These are phyloP conservation scores for Drosophila monieri DNA, from an alignment of 2,888 invertebrate species.

Conservation along the genomic window DNA sequence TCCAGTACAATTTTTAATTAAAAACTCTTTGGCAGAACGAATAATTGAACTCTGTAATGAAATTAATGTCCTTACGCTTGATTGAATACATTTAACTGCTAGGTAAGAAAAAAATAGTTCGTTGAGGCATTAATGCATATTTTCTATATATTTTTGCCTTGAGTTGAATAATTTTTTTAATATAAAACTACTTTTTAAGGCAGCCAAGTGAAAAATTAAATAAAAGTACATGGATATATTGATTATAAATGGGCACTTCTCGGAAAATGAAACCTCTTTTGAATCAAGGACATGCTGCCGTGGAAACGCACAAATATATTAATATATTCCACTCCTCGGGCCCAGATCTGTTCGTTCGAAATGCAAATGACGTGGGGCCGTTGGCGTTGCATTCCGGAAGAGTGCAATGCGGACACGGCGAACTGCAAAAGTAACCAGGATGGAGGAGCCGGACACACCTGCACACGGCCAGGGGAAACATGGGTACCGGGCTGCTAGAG, in stretches of 20 bases:
- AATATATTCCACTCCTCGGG: conserved; percentile 20
- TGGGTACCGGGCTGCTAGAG: not conserved
- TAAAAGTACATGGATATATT: not conserved
- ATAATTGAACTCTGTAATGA: conserved; percentile 4
- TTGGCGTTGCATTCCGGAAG: conserved; percentile 31
- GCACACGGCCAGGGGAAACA: not conserved
- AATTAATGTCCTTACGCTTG: conserved; percentile 1
- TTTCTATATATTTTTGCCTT: not conserved
- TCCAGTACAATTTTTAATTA: conserved; percentile 26
- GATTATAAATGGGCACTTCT: conserved; percentile 6
- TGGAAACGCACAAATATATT: conserved; percentile 29
- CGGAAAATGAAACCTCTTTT: conserved; percentile 4
- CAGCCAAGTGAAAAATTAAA: conserved; percentile 1
- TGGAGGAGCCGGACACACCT: conserved; percentile 10
- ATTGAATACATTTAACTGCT: conserved; percentile 11
- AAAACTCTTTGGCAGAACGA: conserved; percentile 12
- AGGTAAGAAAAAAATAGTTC: not conserved
- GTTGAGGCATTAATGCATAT: not conserved
- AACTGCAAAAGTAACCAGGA: conserved; percentile 34
- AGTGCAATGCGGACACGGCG: conserved; percentile 28
- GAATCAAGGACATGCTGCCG: conserved; percentile 7
- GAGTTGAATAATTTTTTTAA: not conserved
- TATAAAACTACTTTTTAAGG: not conserved
- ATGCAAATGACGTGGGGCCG: conserved; percentile 39
- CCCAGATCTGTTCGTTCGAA: conserved; percentile 8